These are phyloP conservation scores for Schizothorax lantsangensis DNA, from an alignment of 2,797 vertebrate genomes.

Conservation along the genomic window DNA sequence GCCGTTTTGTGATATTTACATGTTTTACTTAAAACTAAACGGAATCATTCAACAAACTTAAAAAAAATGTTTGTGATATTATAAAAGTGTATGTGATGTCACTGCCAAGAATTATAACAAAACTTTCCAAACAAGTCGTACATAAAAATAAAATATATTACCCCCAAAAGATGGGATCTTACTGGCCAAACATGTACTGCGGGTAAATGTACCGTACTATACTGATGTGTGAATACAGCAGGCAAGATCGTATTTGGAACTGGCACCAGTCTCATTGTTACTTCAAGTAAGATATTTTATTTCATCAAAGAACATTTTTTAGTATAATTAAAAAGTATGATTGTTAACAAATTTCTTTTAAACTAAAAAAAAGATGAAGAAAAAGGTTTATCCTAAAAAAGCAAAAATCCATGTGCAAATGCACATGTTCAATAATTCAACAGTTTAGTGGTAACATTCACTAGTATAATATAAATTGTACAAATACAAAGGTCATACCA, in stretches of 20 bases:
- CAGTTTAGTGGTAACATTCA: neutral
- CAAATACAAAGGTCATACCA: no score
- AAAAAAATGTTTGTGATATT: neutral
- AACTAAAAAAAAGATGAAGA: neutral
- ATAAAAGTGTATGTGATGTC: neutral
- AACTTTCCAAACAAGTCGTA: neutral
- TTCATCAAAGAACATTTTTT: neutral
- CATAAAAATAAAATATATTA: neutral
- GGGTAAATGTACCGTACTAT: neutral
- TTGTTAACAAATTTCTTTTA: neutral
- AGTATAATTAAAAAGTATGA: neutral
- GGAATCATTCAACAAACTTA: neutral
- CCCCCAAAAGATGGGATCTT: neutral
- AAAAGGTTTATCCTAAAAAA: neutral
- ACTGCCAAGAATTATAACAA: neutral
- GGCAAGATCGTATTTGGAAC: constrained; percentile 56
- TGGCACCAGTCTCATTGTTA: constrained; percentile 69
- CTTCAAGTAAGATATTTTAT: constrained; percentile 30
- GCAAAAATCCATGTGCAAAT: neutral
- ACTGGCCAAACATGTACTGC: neutral
- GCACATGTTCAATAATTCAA: neutral
- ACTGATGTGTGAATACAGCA: constrained; percentile 42
- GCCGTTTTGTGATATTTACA: neutral
- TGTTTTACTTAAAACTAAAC: neutral
- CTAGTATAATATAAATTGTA: no score